Conservation (phyloP, 2,888 invertebrate species). For the Uloborus plumipes region DNA sequence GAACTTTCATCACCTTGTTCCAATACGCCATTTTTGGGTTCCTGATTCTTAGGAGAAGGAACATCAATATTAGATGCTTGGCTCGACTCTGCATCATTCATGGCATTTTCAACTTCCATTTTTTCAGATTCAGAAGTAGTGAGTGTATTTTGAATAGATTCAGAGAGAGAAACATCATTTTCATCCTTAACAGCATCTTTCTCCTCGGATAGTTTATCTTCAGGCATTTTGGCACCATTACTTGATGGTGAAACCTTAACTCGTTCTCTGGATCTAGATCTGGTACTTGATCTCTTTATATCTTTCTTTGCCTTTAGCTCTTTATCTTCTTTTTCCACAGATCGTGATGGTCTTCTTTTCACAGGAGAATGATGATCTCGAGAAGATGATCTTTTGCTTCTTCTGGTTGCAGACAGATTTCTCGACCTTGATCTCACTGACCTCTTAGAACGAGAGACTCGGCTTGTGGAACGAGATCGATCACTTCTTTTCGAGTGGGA, state of each 20-base stretch:
- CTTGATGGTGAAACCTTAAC: constrained; percentile 12
- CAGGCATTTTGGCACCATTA: constrained; percentile 6
- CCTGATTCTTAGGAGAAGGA: not conserved
- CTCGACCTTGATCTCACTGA: constrained; percentile 38
- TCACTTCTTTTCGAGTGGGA: constrained; percentile 38
- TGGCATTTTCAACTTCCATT: not conserved
- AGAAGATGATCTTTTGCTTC: constrained; percentile 24
- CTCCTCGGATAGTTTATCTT: not conserved
- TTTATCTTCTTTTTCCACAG: constrained; percentile 27
- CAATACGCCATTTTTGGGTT: not conserved
- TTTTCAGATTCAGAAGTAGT: no score
- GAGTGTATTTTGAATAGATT: not conserved
- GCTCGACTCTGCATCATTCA: not conserved
- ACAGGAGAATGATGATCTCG: constrained; percentile 16
- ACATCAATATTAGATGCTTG: constrained; percentile 1
- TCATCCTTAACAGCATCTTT: not conserved
- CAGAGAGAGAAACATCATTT: not conserved
- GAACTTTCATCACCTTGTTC: no score
- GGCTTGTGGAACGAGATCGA: constrained; percentile 37
- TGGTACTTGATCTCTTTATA: constrained; percentile 29
- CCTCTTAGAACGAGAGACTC: constrained; percentile 31
- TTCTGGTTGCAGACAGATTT: constrained; percentile 32
- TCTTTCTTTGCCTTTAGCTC: constrained; percentile 1
- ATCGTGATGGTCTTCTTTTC: constrained; percentile 28
- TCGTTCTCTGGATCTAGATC: constrained; percentile 39